Base-by-base conservation (phyloP, 30 jellyfish, hydroid and myxozoan genomes). In the Mastigias papua region DNA sequence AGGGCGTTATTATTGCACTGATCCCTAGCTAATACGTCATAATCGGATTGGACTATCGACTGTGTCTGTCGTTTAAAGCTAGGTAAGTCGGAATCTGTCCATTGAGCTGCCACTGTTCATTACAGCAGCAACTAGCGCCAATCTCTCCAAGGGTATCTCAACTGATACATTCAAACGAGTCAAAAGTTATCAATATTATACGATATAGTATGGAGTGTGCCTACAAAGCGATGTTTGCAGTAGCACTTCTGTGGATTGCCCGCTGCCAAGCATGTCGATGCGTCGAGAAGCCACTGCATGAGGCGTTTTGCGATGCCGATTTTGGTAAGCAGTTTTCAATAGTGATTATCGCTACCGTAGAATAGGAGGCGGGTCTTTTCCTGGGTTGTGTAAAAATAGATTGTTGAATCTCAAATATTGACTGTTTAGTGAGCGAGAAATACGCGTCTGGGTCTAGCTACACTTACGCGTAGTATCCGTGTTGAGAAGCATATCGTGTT, bases 251-350 rank as follows among this genome's bases (percentile, higher is more conserved):
- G 7, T 82, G 73, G 58, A 31, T 66, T 22, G 96, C 48, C 37
- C 30, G 54, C 19, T 69, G 81, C 34, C 80, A 71, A 23, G 90
- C 97, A 11, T 94, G 99, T 63, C 89, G 87, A 71, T 94, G 99
- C 66, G 92, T 94, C 19, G 86, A 81, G 51, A 90, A 90, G 54
- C 94, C 99, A 21, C 66, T 94, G 29, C 99, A 94, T 69, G 97
- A 94, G 64, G 95, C 99, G 28, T 94, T 82, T 70, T 94, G 99
- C 60, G 97, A 94, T 75, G 96, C 99, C 10, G 99, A 94, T 81
- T 94, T 94, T 51, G 99, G 99, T 94, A 81, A 94, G 99, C 58
- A 6, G 0, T 21, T 23, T 81, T 22, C 20, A 29, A 37, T 1
- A 16, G 16, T 6, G 27, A 42, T n/a, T n/a, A n/a, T n/a, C n/a